Percentiles rank a stretch among this genome's conserved stretches.
phyloP scores from a whole-genome alignment of 2,797 vertebrate species.

The Erethizon dorsatum region DNA sequence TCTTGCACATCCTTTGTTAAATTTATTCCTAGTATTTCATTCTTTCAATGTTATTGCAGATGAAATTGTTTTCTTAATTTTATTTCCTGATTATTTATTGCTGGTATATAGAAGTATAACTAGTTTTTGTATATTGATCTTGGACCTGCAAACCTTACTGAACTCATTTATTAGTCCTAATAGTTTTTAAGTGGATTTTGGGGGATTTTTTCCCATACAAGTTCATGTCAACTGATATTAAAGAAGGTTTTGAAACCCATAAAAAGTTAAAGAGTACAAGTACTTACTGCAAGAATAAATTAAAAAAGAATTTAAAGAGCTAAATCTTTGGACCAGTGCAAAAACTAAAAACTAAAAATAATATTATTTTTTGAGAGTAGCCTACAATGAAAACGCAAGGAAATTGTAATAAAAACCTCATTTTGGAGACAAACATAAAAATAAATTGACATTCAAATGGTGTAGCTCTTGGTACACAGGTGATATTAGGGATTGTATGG shows the following conservation, averaged over 20 bases:
- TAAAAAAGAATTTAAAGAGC: background rate
- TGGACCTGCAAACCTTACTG: background rate
- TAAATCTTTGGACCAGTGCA: background rate
- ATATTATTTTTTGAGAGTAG: background rate
- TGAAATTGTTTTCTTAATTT: constrained; percentile 49
- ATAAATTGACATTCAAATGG: background rate
- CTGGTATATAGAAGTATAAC: background rate
- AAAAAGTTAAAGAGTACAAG: constrained; percentile 24
- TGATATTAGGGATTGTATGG: too few species aligned
- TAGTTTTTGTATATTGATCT: background rate
- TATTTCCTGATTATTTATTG: background rate
- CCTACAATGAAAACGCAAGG: background rate
- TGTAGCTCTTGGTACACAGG: background rate
- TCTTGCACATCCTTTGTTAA: background rate
- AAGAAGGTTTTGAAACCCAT: constrained; percentile 2
- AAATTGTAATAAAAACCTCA: background rate
- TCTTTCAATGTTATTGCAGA: background rate
- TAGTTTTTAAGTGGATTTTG: constrained; percentile 37
- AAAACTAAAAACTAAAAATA: background rate
- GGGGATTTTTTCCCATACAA: background rate
- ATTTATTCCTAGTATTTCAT: background rate
- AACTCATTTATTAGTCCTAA: background rate
- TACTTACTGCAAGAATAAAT: constrained; percentile 1
- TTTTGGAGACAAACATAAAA: background rate
- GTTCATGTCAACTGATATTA: constrained; percentile 24